Evolutionary conservation across 2,888 invertebrate species (phyloP), one percentile per base, ranked within the genome.

Genomic region (Erynnis tages): DNA sequence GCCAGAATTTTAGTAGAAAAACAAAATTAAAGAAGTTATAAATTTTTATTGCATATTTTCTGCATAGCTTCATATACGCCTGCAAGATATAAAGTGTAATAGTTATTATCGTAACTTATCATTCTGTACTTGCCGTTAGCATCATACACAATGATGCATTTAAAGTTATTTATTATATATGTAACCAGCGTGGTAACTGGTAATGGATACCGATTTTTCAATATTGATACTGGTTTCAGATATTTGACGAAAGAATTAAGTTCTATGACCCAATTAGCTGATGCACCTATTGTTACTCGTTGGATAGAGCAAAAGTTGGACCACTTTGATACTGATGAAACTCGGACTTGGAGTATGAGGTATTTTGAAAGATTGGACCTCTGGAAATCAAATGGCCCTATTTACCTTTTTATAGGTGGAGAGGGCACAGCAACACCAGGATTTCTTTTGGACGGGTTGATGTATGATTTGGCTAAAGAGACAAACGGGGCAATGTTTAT

Each of bases 281-380:
- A 13, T 25, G 41, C 25, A 10, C 43, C 43, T 3, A 21, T 50
- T 7, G 2, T 2, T 8, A 35, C 43, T 4, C 63, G 63, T 55
- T 81, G 82, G 82, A 73, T 85, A 5, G 59, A 69, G 43, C 86
- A 84, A 57, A 77, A 80, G 0, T 54, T 88, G 27, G 82, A 88
- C 43, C 82, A 88, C 59, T 87, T 85, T 27, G 62, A 83, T 55
- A 19, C 60, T 4, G 64, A 57, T 1, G 77, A 85, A 11, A 68
- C 56, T 2, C 64, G 77, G 5, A 73, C 63, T 0, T 88, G 82
- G 82, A 67, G 71, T 21, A 86, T 87, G 87, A 75, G 76, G 43
- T 86, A 82, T 56, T 81, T 79, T 50, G 73, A 79, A 69, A 74
- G 76, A 57, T 60, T 76, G 11, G 73, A 80, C 34, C 67, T 67